Base-by-base conservation (phyloP, 2,888 invertebrate species). In the Eupithecia vulgata region DNA sequence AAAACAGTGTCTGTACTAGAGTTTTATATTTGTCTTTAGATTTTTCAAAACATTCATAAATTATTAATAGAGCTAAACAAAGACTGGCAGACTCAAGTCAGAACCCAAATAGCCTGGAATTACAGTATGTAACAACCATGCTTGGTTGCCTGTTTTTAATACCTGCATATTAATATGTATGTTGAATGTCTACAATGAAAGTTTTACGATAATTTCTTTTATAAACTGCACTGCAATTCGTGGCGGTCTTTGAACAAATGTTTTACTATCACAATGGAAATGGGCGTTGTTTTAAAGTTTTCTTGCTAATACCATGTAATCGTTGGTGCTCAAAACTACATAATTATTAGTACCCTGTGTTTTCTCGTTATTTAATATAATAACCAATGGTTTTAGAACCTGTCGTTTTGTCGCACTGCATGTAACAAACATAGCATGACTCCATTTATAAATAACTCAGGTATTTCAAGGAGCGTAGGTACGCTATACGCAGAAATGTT, bases 401-500 rank as follows among this genome's bases (percentile, higher is more conserved):
- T 34, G 17, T 17, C 17, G 34, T 34, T 61, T 61, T 34, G 61
- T 61, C 61, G n/a, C 21, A 35, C n/a, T 35, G 62, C 62, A n/a
- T 10, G 1, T 37, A 64, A n/a, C 37, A 3, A 61, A n/a, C 35
- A 35, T 10, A 62, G 34, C 34, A 57, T 61, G 61, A 30, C 17
- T n/a, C 5, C 35, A 37, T 64, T 64, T 64, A 64, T 64, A 64
- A 64, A 64, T 64, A 64, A 37, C n/a, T 10, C 12, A 35, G 62
- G 62, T 64, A 61, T 61, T 61, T 34, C 17, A 35, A 37, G 62
- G 62, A 64, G 35, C 62, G 37, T 34, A 82, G 82, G 82, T 57
- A 25, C 83, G 81, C 72, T 80, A 77, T 81, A 81, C 79, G 78
- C 84, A 81, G 86, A 88, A 91, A 89, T 91, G 90, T 90, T 90